Base-by-base conservation (phyloP, 2,113 vertebrate species). In the Myiagra hebetior region DNA sequence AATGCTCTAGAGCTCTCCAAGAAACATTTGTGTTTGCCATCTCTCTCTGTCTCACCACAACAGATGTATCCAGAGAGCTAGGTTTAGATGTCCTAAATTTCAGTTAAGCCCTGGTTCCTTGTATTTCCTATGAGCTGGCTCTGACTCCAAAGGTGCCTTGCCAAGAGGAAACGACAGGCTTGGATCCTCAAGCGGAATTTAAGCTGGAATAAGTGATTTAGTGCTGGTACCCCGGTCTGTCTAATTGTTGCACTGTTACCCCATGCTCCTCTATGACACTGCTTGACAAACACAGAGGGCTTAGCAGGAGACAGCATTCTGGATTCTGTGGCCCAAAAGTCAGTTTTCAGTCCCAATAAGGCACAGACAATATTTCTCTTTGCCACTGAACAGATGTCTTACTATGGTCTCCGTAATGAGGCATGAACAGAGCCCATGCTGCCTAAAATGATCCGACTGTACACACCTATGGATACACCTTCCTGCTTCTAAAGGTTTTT, bases 121-220 rank as follows among this genome's bases (percentile, higher is more conserved):
- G 3, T 50, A 60, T 68, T 96, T 89, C 92, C 90, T 87, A 2
- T 68, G 69, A 97, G 87, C 85, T 93, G 92, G 90, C 95, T 82
- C 85, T 60, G 23, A 31, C 46, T 87, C 65, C 81, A 44, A 85
- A 93, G 69, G 31, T 68, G 49, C 27, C 70, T 73, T 10, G 69
- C 87, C 81, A 94, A 87, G 52, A 94, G 74, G 84, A 89, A 94
- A 81, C 16, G 27, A 70, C 80, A 87, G 56, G 15, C 65, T 70
- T 85, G 87, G 85, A 87, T 89, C 69, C 31, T 52, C 23, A 10
- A 52, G 47, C 0, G 1, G 77, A 93, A 94, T 78, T 89, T n/a
- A 53, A 80, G 46, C 81, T 63, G 73, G 59, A 93, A 76, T 62
- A 65, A 12, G 79, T 15, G 75, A 70, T 74, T 68, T 46, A 92